phyloP scores from a whole-genome alignment of 2,797 vertebrate genomes.

The Tolypeutes matacus region DNA sequence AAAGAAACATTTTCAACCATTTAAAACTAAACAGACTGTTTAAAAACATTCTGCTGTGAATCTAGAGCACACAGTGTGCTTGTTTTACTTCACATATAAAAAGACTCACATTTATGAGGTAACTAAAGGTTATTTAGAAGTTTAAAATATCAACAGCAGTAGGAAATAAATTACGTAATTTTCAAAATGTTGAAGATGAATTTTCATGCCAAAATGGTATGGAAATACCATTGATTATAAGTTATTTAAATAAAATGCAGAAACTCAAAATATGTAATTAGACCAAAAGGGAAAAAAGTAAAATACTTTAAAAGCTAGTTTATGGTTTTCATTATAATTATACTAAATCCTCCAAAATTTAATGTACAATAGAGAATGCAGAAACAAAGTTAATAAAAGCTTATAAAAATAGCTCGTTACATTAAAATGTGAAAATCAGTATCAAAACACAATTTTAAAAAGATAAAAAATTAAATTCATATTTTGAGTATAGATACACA shows the following conservation, averaged over 20 bases:
- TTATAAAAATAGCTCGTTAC: neutral
- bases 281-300: neutral
- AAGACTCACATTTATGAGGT: neutral
- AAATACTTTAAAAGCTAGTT: neutral
- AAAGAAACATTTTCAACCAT: neutral
- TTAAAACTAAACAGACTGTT: neutral
- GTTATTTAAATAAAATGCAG: neutral
- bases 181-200: conserved; percentile 8
- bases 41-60: neutral
- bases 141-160: neutral
- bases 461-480: neutral
- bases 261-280: neutral
- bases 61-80: neutral
- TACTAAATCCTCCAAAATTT: neutral
- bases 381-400: neutral
- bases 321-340: neutral
- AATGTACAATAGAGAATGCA: neutral
- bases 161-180: neutral
- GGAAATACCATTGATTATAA: neutral
- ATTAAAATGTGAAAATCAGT: conserved; percentile 2
- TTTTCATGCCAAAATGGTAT: neutral
- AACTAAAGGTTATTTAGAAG: neutral
- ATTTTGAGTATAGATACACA: neutral
- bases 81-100: neutral
- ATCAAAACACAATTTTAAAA: conserved; percentile 32